Evolutionary conservation across 1,140 invertebrate genomes (phyloP), one percentile per base, ranked within the genome.

Genomic region (Drosophila sulfurigaster): DNA sequence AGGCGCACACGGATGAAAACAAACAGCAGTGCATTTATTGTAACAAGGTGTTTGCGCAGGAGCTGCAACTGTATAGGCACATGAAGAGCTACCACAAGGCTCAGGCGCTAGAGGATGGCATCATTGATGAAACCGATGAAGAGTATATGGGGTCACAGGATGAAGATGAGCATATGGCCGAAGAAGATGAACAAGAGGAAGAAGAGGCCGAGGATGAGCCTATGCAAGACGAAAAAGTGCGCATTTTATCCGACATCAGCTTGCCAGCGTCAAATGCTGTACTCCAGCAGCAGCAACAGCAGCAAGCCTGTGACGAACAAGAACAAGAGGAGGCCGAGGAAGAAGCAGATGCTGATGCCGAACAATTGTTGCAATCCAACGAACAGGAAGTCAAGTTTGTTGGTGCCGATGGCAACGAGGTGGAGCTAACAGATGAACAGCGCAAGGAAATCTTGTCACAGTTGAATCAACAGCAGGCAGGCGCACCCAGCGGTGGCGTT

Each of bases 21-120:
- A 93, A 94, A 60, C 95, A 93, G 64, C 93, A 95, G 82, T 96
- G 96, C 88, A 94, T 95, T 67, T 96, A 95, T 81, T 96, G 96
- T 88, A 93, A 94, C 45, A 95, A 95, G 89, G 92, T 94, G 58
- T 96, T 96, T 78, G 93, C 94, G 35, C 93, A 95, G 45, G 94
- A 95, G 78, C 92, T 93, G 5, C 95, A 95, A 83, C 92, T 96
- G 11, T 96, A 96, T 91, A 94, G 94, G 13, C 96, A 96, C 88
- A 93, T 96, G 73, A 94, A 95, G 85, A 93, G 93, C 5, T 91
- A 93, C 78, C 96, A 96, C 81, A 94, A 94, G 82, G 93, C 94
- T 66, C 93, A 94, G 59, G 95, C 94, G 0, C 92, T 93, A 15
- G 93, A 92, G 67, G 95, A 95, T 93, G 94, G 95, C 28, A 94